Percentiles rank a stretch among this genome's conserved stretches.
phyloP scores from a whole-genome alignment of 2,888 invertebrate genomes.

The Phortica magna region DNA sequence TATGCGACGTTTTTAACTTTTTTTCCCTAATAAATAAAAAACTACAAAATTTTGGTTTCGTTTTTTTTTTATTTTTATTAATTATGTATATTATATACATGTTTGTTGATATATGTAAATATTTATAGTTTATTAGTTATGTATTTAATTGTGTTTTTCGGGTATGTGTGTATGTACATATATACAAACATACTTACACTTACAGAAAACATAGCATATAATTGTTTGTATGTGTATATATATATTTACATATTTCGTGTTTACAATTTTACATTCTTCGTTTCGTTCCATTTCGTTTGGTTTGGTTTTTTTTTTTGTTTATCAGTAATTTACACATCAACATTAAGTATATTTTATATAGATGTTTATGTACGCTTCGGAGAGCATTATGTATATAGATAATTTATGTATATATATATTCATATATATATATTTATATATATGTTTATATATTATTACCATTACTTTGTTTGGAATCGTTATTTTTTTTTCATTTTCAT shows the following conservation, averaged over 20 bases:
- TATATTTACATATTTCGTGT: constrained; percentile 17
- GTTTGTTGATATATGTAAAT: no score
- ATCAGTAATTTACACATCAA: not conserved
- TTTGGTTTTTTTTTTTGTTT: not conserved
- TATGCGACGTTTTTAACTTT: no score
- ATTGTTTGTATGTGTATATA: constrained; percentile 20
- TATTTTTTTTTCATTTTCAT: no score
- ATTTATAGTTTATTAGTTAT: no score
- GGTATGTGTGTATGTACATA: constrained; percentile 40
- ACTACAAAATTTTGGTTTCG: not conserved
- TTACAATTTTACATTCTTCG: no score
- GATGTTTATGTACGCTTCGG: not conserved
- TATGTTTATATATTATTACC: constrained; percentile 8
- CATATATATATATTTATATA: constrained; percentile 18
- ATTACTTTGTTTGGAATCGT: not conserved
- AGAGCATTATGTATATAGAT: not conserved
- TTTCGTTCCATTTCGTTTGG: no score
- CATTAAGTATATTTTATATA: not conserved
- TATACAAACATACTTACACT: constrained; percentile 18
- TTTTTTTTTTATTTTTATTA: not conserved
- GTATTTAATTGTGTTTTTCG: not conserved
- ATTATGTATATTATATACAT: not conserved
- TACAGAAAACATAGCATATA: not conserved
- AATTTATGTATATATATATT: not conserved
- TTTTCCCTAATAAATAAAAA: no score